Evolutionary conservation across 2,888 invertebrate genomes (phyloP), one percentile per base, ranked within the genome.

Genomic region (Phyllotreta striolata): DNA sequence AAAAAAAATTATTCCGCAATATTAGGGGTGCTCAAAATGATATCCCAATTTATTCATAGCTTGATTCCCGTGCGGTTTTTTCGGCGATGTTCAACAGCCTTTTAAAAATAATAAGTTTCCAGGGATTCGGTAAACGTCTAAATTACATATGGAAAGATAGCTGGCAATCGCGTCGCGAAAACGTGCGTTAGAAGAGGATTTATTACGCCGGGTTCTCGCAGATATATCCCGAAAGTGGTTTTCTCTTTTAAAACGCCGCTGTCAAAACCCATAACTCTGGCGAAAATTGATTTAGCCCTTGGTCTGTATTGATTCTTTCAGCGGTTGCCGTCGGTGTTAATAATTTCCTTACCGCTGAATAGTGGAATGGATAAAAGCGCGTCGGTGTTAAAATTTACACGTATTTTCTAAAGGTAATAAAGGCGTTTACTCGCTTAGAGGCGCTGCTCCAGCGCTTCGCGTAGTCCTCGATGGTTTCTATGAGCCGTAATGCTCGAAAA

Each of bases 51-150:
- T 44, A 44, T 44, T 44, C 44, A 44, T 13, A 10, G 44, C 44
- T 6, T 8, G 10, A 44, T 44, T n/a, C 44, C 9, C 10, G 44
- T 44, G 9, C 44, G n/a, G 9, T 7, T 44, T 44, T 43, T 44
- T 44, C 44, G 7, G 14, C 44, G 4, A n/a, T 6, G 10, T 49
- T 49, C 49, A 49, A 35, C 49, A 35, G 37, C 49, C 37, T 49
- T 49, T 49, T 49, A 49, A 34, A 49, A 49, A 49, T 49, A 35
- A 49, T 49, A 49, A 49, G 49, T 49, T 49, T 35, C 49, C 35
- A 9, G 49, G 49, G 49, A 49, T 49, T 49, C 35, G 44, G 44
- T 14, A 13, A 47, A 49, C 12, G 35, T 12, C 49, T 49, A 49
- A 34, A 49, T 49, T 49, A 49, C 35, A 49, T 49, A 49, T 12